phyloP scores from a whole-genome alignment of 2,113 vertebrate genomes.

The Leucoraja erinaceus region DNA sequence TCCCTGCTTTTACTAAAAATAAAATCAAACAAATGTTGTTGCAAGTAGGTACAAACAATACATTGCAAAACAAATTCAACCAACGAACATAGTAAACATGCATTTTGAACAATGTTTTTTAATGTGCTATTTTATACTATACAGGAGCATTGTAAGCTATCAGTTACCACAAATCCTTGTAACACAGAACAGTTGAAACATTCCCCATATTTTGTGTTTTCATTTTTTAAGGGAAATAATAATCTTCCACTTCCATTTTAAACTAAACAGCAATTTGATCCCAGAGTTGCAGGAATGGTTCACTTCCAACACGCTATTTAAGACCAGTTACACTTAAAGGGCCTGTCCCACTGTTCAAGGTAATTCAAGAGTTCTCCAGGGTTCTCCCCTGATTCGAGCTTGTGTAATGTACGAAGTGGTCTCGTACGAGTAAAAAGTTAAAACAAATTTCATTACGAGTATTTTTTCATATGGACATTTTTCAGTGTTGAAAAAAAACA shows the following conservation, averaged over 20 bases:
- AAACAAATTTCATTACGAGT: no score
- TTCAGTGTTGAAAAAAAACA: no score
- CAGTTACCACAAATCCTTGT: not conserved
- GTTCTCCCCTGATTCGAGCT: no score
- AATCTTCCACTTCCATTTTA: not conserved
- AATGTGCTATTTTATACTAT: not conserved
- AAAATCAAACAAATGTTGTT: not conserved
- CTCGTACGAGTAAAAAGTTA: no score
- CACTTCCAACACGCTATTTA: not conserved
- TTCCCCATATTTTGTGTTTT: not conserved
- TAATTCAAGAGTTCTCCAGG: no score
- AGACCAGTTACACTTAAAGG: not conserved
- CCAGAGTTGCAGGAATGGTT: not conserved
- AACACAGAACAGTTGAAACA: not conserved
- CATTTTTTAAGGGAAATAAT: not conserved
- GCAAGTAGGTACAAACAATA: not conserved
- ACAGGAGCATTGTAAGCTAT: not conserved
- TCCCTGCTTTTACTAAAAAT: constrained; percentile 9
- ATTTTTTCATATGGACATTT: no score
- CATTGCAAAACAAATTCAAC: not conserved
- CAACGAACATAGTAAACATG: not conserved
- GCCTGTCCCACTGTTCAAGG: no score
- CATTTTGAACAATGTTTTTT: not conserved
- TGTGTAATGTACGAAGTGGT: no score
- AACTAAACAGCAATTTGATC: not conserved